Percentiles rank a stretch among this genome's conserved stretches.
Conservation (phyloP, 2,888 invertebrate genomes). For the Polyommatus iphigenia region DNA sequence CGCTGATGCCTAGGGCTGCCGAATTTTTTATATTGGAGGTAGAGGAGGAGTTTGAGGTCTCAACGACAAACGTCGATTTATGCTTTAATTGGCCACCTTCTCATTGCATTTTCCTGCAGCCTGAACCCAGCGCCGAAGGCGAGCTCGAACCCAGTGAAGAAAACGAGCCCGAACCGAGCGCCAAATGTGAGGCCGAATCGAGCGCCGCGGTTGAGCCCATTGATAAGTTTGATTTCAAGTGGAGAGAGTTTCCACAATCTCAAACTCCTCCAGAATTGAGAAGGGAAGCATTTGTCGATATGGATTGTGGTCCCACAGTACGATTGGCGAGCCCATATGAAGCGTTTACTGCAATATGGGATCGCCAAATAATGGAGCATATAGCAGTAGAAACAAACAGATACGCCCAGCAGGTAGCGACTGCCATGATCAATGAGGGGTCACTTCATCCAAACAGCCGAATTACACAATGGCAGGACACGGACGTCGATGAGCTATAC, state of each 20-base stretch:
- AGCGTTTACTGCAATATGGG: conserved; percentile 42
- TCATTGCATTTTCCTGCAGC: conserved; percentile 22
- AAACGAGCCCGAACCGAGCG: conserved; percentile 23
- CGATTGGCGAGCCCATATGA: conserved; percentile 32
- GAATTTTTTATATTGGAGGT: conserved; percentile 25
- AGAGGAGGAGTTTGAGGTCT: conserved; percentile 24
- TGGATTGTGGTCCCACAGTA: conserved; percentile 33
- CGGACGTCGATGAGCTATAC: conserved; percentile 33
- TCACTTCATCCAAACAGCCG: conserved; percentile 35
- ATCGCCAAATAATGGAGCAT: conserved; percentile 44
- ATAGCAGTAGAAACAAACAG: conserved; percentile 44
- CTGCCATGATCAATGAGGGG: conserved; percentile 27
- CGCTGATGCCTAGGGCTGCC: conserved; percentile 18
- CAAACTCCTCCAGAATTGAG: conserved; percentile 30
- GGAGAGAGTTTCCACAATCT: conserved; percentile 31
- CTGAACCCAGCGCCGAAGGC: conserved; percentile 1
- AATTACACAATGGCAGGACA: conserved; percentile 37
- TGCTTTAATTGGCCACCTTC: conserved; percentile 33
- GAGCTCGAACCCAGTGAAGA: too few species aligned
- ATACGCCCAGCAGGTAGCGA: conserved; percentile 44
- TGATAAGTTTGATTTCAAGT: conserved; percentile 33
- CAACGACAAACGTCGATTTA: conserved; percentile 30
- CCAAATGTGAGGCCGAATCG: conserved; percentile 29
- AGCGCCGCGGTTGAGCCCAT: conserved; percentile 1
- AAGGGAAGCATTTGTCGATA: conserved; percentile 30